Base-by-base conservation (phyloP, 2,113 vertebrate genomes). In the Poeciliopsis retropinna region DNA sequence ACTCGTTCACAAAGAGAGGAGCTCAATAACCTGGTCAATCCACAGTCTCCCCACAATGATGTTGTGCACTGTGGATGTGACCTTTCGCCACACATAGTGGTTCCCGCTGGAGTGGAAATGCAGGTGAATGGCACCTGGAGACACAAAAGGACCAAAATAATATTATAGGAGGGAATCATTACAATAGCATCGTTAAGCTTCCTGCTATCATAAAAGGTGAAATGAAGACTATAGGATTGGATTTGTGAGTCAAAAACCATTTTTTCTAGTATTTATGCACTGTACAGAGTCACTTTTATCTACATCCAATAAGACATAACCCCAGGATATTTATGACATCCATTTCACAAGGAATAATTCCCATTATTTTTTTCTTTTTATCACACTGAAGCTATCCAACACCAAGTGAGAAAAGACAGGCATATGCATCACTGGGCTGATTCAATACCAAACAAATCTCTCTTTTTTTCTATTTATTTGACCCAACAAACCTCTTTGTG, bases 41-140 rank as follows among this genome's bases (percentile, higher is more conserved):
- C 98, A 99, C 80, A 99, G 96, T 87, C 98, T 99, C 85, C 98
- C 98, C 87, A 99, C 98, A 0, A 99, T 99, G 93, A 99, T 99
- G 92, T 99, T 99, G 91, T 99, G 98, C 67, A 99, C 98, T 0
- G 98, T 99, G 14, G 98, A 99, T 64, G 98, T 99, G 92, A 98
- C 97, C 78, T 99, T 99, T 83, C 95, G 96, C 98, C 98, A 99
- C 65, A 99, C 94, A 0, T 99, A 99, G 92, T 99, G 98, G 85
- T 99, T 98, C 76, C 98, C 97, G 0, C 95, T 98, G 84, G 94
- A 93, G 73, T 97, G 95, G 77, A 99, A 99, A 70, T 97, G 96
- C 57, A 99, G 93, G 90, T 99, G 98, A 89, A 99, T 99, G 88
- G 95, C 94, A 75, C 98, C 98, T 99, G 89, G 0, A 57, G 51